phyloP scores from a whole-genome alignment of 2,888 invertebrate species.

The Baronia brevicornis region DNA sequence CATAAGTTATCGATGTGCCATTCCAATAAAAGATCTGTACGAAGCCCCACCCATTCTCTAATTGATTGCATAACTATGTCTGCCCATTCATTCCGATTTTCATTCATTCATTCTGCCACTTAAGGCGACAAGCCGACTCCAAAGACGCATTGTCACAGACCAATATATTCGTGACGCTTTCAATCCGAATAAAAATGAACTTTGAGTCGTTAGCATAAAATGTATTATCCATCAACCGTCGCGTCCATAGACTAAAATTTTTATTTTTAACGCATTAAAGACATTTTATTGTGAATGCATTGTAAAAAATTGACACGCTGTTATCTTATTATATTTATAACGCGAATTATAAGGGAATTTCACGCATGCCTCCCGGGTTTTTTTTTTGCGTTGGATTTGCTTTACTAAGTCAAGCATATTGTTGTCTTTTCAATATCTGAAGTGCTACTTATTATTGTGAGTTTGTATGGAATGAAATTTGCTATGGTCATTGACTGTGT shows the following conservation, averaged over 20 bases:
- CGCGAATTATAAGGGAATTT: slow-evolving; percentile 51
- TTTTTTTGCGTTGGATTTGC: slow-evolving; percentile 25
- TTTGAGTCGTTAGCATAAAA: too few species aligned
- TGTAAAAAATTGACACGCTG: slow-evolving; percentile 37
- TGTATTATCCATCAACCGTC: too few species aligned
- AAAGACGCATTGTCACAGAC: slow-evolving; percentile 19
- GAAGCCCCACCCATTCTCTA: slow-evolving; percentile 55
- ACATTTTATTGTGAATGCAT: too few species aligned
- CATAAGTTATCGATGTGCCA: too few species aligned
- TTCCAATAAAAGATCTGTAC: slow-evolving; percentile 28
- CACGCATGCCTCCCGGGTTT: slow-evolving; percentile 57
- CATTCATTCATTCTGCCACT: slow-evolving; percentile 50
- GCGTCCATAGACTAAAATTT: too few species aligned
- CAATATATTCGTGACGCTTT: too few species aligned
- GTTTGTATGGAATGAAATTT: slow-evolving; percentile 48
- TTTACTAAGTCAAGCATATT: slow-evolving; percentile 43
- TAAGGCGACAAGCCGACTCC: slow-evolving; percentile 63
- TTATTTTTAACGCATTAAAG: too few species aligned
- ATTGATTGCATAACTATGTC: slow-evolving; percentile 67
- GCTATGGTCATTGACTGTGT: slow-evolving; percentile 54
- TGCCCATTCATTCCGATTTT: slow-evolving; percentile 31
- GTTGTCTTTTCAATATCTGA: slow-evolving; percentile 33
- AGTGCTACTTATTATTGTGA: slow-evolving; percentile 51
- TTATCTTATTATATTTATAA: slow-evolving; percentile 55
- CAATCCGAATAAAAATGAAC: too few species aligned